Base-by-base conservation (phyloP, 2,888 invertebrate species). In the Phortica okadai region DNA sequence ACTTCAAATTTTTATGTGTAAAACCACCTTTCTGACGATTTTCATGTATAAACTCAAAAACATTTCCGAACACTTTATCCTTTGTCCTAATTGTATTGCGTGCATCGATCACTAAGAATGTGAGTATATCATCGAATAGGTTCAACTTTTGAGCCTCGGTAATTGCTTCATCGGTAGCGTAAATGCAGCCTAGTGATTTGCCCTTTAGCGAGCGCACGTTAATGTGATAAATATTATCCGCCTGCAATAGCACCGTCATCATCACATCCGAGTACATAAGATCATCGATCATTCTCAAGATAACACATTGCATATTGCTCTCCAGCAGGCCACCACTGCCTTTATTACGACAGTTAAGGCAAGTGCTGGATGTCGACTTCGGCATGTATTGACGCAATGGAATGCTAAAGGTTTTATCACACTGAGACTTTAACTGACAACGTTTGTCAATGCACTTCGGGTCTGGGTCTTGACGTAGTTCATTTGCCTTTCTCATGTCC, bases 211-310 rank as follows among this genome's bases (percentile, higher is more conserved):
- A 56, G 6, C 82, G 78, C 0, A 90, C 76, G 67, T 81, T 88
- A 2, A 90, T 74, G 56, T 89, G 89, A 21, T 90, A 89, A 6
- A 84, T 8, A 59, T 84, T 81, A n/a, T 85, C 80, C 6, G 78
- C 64, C 2, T 84, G 83, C 2, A 87, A 66, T 0, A 83, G 74
- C 5, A 90, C 74, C 1, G 82, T 82, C 1, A 89, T 54, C 7
- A 83, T 79, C 2, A 89, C 74, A 0, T 81, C 74, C 0, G 66
- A 45, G 5, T 75, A 79, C 0, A 33, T 1, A 0, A 78, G 78
- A 0, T 54, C 8, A 0, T 67, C 80, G 21, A 87, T 78, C 21
- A 83, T 59, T 59, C 41, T 21, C 0, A 59, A 6, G 4, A 88
- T 54, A 14, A 75, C 72, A 7, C 4, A 41, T 0, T 44, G 10